Evolutionary conservation across 2,797 vertebrate species (phyloP), one percentile per base, ranked within the genome.

Genomic region (Gymnocypris eckloni): DNA sequence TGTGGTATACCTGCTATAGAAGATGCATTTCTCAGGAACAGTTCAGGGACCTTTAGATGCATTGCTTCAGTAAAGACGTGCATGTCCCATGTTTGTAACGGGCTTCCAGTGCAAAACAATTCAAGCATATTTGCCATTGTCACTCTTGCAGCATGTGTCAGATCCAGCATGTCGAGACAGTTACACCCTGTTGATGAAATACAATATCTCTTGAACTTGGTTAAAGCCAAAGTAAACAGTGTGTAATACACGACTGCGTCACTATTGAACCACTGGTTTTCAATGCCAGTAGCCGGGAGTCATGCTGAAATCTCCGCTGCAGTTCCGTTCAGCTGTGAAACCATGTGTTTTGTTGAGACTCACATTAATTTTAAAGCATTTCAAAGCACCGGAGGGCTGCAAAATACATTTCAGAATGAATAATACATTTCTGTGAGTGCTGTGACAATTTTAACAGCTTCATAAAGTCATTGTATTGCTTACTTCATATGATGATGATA

Each of bases 121-220:
- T 13, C 52, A 41, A 41, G 28, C 13, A 18, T 79, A 61, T 71
- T 54, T 54, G 67, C 75, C 10, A 5, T 16, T 61, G 50, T 79
- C 9, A 77, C 12, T 59, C 41, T 43, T 43, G 50, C 48, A 50
- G 33, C 45, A 37, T 16, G 73, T 77, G 59, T 84, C 83, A 16
- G 25, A 33, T 41, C 48, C n/a, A 0, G 54, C 39, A 16, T 18
- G 28, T 50, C 41, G 7, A 43, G n/a, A 79, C 76, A 45, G 33
- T 71, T 79, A 43, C 75, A 72, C 33, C 56, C 69, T 41, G 56
- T n/a, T 50, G 54, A 61, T 61, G 56, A 67, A 64, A 81, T 54
- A 43, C 71, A 80, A 25, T 43, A 22, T 86, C 33, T 76, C 70
- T 64, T 69, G 85, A 86, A 70, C 78, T 75, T 66, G 69, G 13